Evolutionary conservation across 2,113 vertebrate genomes (phyloP), one percentile per base, ranked within the genome.

Genomic region (Penelope pileata): DNA sequence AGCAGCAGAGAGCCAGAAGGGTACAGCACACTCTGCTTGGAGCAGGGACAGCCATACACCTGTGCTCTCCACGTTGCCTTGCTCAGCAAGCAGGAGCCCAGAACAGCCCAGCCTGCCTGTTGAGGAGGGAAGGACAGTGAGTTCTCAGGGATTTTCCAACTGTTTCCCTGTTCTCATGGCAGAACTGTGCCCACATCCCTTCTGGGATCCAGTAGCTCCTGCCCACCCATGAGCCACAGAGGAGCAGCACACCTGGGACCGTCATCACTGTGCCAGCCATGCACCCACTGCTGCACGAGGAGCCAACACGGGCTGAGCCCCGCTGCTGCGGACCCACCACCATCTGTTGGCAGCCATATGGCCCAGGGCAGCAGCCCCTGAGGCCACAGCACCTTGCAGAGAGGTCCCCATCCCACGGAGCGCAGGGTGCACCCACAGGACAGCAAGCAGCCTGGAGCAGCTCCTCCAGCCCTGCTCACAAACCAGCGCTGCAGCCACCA

Each of bases 241-340:
- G 5, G 50, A 50, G 12, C 29, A 36, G 23, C 23, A 10, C 30
- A 64, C 40, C 36, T 42, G 34, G 38, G 4, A n/a, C 14, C 19
- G 17, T 14, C 36, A 45, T 23, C 7, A 7, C 15, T 30, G 0
- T 0, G 3, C 40, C 24, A 32, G 24, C 1, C 24, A 18, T 13
- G 3, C 14, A 54, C 12, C 45, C 3, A 0, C 2, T 1, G 0
- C 26, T 18, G 27, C 23, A 64, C n/a, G n/a, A 45, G 16, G 47
- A 62, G 13, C 2, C 1, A 70, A 10, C 16, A 3, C 3, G 4
- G 38, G 36, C 19, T 1, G 1, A 43, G 34, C 18, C 22, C 27
- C 14, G 7, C 5, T 1, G 12, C 22, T 38, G n/a, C 45, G 24
- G 32, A 40, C 13, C 5, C 27, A 7, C 5, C 47, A 32, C 26